Percentiles rank a stretch among this genome's conserved stretches.
Evolutionary conservation across 2,113 vertebrate species (phyloP).

Genomic region (Ictidomys tridecemlineatus): DNA sequence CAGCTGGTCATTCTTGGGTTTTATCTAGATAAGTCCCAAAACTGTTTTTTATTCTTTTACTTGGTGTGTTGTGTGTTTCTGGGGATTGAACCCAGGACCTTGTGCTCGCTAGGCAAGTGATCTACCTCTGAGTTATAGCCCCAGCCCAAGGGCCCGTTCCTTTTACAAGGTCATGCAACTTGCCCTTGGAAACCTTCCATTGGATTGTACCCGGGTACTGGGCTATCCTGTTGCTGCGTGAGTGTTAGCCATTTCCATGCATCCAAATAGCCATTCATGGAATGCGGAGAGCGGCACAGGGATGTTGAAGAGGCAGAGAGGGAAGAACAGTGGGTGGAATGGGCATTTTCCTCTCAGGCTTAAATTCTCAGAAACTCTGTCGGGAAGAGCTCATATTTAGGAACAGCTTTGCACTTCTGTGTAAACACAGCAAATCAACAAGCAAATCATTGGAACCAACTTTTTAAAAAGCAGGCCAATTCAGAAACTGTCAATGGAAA

Average conservation of each 20-base stretch:
- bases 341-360: not conserved
- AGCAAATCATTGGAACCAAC: not conserved
- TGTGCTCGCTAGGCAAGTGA: too few species aligned
- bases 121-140: too few species aligned
- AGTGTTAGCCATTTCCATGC: not conserved
- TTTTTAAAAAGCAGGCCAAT: conserved; percentile 7
- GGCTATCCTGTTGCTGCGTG: too few species aligned
- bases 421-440: not conserved
- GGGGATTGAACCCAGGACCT: too few species aligned
- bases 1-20: not conserved
- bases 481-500: conserved; percentile 30
- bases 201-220: not conserved
- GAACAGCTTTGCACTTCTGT: not conserved
- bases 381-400: not conserved
- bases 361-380: not conserved
- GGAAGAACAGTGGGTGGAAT: not conserved
- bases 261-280: not conserved
- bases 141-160: not conserved
- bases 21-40: not conserved
- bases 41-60: too few species aligned
- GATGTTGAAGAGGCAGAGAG: not conserved
- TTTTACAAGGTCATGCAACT: not conserved
- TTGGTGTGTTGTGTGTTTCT: too few species aligned
- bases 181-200: not conserved
- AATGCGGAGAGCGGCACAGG: not conserved